Conservation (phyloP, 2,113 vertebrate genomes). For the Heterocephalus glaber region DNA sequence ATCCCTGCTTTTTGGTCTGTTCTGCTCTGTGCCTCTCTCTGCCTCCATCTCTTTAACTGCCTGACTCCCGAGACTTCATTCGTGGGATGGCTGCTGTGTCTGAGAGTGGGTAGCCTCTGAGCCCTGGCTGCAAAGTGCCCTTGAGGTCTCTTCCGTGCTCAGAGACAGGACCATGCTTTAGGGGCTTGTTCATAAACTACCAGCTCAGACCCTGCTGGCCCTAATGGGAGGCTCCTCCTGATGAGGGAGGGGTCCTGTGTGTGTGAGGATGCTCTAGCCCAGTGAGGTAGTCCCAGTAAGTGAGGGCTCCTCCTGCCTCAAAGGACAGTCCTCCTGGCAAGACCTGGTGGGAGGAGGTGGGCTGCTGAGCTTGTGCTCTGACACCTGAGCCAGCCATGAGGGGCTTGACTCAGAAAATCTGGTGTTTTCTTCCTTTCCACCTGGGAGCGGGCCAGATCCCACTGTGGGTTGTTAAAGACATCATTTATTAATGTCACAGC, state of each 20-base stretch:
- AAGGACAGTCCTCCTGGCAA: neutral
- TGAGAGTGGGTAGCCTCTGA: neutral
- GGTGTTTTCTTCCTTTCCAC: neutral
- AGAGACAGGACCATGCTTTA: neutral
- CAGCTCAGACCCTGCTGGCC: neutral
- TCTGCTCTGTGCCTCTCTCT: neutral
- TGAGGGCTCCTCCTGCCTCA: neutral
- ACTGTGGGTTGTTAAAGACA: neutral
- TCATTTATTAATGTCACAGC: conserved; percentile 65
- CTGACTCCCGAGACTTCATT: neutral
- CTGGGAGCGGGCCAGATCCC: conserved; percentile 16
- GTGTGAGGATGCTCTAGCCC: neutral
- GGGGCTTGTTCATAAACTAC: neutral
- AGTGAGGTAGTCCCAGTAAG: neutral
- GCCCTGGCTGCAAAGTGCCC: neutral
- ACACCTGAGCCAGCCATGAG: neutral
- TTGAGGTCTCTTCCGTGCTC: neutral
- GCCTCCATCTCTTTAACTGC: neutral
- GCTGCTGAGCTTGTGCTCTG: neutral
- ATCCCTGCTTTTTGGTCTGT: neutral
- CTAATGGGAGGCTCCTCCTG: neutral
- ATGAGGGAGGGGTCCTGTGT: neutral
- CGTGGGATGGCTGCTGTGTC: neutral
- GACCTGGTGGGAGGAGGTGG: neutral
- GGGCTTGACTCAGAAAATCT: neutral